Percentiles rank a stretch among this genome's conserved stretches.
Conservation (phyloP, 2,888 invertebrate species). For the Xestia ashworthii region DNA sequence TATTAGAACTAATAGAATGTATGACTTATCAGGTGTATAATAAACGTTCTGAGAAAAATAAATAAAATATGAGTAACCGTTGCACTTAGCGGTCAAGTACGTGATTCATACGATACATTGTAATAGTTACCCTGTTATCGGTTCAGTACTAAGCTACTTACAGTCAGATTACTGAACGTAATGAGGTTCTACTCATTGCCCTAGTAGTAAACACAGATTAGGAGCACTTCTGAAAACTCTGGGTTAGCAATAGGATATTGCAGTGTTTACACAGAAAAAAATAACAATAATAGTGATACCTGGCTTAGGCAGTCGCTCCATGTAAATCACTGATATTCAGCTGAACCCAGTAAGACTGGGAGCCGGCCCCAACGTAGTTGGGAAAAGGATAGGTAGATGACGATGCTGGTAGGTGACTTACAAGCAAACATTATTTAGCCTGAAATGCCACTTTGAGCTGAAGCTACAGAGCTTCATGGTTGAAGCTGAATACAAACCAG, state of each 20-base stretch:
- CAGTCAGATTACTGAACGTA: constrained; percentile 45
- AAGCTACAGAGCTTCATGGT: background rate
- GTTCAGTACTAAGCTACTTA: constrained; percentile 46
- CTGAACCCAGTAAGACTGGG: too few species aligned
- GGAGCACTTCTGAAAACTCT: constrained; percentile 25
- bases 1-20: constrained; percentile 24
- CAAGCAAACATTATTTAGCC: background rate
- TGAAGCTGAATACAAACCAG: background rate
- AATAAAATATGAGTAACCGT: constrained; percentile 49
- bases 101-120: constrained; percentile 55
- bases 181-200: constrained; percentile 41
- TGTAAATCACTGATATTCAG: too few species aligned
- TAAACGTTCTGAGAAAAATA: constrained; percentile 54
- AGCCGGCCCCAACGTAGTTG: too few species aligned
- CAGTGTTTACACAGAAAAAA: constrained; percentile 2
- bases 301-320: background rate
- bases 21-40: constrained; percentile 51
- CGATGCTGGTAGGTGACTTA: too few species aligned
- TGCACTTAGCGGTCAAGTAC: constrained; percentile 44
- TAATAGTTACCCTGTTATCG: constrained; percentile 56
- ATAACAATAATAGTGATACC: background rate
- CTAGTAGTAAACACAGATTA: constrained; percentile 38
- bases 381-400: too few species aligned
- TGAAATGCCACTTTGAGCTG: background rate
- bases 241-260: constrained; percentile 3